phyloP scores from a whole-genome alignment of 2,797 vertebrate species.

The Gobio occitaniae region DNA sequence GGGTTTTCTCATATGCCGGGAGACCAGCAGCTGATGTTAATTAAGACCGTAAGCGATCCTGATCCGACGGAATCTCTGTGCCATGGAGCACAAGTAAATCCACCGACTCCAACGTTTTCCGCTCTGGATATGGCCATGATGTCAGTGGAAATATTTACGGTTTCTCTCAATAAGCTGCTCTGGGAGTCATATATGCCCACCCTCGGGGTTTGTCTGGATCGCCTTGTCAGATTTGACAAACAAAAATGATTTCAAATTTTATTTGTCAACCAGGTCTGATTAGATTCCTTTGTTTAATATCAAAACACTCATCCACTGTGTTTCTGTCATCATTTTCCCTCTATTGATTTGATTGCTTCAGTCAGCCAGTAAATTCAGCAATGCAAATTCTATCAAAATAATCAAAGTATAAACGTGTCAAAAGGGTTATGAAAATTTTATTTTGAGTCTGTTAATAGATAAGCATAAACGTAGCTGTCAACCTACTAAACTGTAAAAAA shows the following conservation, averaged over 20 bases:
- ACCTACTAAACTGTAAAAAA: neutral
- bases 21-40: constrained; percentile 62
- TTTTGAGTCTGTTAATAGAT: neutral
- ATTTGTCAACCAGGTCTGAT: neutral
- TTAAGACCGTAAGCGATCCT: constrained; percentile 49
- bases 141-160: constrained; percentile 70
- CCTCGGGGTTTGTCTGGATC: neutral
- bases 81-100: constrained; percentile 55
- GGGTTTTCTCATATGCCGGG: neutral
- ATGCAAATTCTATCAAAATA: constrained; percentile 2
- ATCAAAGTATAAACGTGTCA: neutral
- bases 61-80: constrained; percentile 55
- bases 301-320: neutral
- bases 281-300: constrained; percentile 10
- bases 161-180: constrained; percentile 58
- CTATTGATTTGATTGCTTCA: neutral
- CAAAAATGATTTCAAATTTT: neutral
- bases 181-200: neutral
- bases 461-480: neutral
- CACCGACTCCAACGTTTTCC: constrained; percentile 56
- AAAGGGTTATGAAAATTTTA: neutral
- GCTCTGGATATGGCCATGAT: constrained; percentile 62
- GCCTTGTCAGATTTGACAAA: neutral
- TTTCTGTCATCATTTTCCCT: neutral
- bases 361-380: constrained; percentile 34